These are phyloP conservation scores for Scomberomorus guttatus DNA, from an alignment of 2,797 vertebrate genomes.

Conservation along the genomic window DNA sequence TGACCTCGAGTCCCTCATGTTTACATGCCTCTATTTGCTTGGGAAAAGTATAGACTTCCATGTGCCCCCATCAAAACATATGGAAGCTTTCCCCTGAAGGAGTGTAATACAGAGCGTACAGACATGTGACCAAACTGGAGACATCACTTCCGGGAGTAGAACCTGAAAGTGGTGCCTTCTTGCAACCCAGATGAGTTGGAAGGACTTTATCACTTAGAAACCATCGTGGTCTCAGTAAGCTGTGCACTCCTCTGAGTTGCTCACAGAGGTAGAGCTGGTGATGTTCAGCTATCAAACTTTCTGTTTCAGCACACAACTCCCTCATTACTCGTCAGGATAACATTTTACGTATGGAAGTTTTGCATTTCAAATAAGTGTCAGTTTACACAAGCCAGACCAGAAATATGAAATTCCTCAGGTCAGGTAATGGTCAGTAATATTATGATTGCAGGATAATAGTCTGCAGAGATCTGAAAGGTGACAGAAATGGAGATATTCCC, in stretches of 20 bases:
- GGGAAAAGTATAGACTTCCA: neutral
- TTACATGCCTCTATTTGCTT: slow-evolving; percentile 3
- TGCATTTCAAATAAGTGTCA: neutral
- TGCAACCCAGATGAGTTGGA: neutral
- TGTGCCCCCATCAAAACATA: neutral
- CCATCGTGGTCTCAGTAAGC: neutral
- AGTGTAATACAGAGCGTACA: neutral
- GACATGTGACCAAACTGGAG: neutral
- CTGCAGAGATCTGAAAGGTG: slow-evolving; percentile 4
- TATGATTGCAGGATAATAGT: neutral
- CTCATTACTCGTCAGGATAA: neutral
- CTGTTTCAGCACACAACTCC: neutral
- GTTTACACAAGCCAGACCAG: neutral
- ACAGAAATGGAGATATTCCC: neutral
- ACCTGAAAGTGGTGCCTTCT: neutral
- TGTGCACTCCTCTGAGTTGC: neutral
- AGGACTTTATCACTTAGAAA: neutral
- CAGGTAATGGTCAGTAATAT: neutral
- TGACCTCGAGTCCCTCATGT: neutral
- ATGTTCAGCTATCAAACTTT: too few relatives aligned
- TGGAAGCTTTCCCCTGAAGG: neutral
- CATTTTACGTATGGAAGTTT: neutral
- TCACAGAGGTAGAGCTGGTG: neutral
- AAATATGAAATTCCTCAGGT: slow-evolving; percentile 5
- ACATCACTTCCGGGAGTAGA: neutral